Evolutionary conservation across 2,888 invertebrate species (phyloP), one percentile per base, ranked within the genome.

Genomic region (Stenchaetothrips biformis): DNA sequence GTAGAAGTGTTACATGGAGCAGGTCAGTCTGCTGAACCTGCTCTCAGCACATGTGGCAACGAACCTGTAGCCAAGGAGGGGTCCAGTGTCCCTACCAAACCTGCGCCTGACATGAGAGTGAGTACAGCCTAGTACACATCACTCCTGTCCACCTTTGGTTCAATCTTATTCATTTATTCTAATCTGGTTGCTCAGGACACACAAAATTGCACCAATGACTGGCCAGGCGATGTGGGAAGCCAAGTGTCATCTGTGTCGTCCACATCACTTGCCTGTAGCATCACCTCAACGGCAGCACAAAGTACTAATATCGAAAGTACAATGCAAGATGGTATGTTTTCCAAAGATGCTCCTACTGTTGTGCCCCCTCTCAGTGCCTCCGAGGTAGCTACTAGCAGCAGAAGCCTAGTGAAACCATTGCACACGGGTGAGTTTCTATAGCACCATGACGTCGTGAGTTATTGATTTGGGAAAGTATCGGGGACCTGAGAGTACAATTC

Each of bases 41-140:
- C 37, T 59, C 37, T 53, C 21, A 11, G 25, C 25, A 25, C 67
- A 25, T 74, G 67, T 25, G 25, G 67, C 67, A 25, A 74, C 67
- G 37, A 79, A 79, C 7, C 48, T 79, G n/a, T 78, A 21, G 67
- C 67, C 67, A 21, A 21, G 67, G 67, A 25, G 3, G 25, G 83
- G 83, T 84, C 83, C 83, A 83, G 82, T 80, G 82, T 83, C 83
- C 84, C 85, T 84, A 83, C 83, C 82, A 83, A 84, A 83, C 85
- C 85, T 85, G 85, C 85, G 85, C 85, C 85, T 85, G 85, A 83
- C 82, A 83, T 82, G 82, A 83, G 83, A 84, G 85, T 84, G 79
- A 82, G 83, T 80, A 3, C 11, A 48, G 3, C 27, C 21, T 48
- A 4, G 37, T 4, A 37, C 37, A 37, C 37, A 37, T 79, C 37